These are phyloP conservation scores for Rhodinocichla rosea DNA, from an alignment of 2,113 vertebrate species.

Conservation along the genomic window DNA sequence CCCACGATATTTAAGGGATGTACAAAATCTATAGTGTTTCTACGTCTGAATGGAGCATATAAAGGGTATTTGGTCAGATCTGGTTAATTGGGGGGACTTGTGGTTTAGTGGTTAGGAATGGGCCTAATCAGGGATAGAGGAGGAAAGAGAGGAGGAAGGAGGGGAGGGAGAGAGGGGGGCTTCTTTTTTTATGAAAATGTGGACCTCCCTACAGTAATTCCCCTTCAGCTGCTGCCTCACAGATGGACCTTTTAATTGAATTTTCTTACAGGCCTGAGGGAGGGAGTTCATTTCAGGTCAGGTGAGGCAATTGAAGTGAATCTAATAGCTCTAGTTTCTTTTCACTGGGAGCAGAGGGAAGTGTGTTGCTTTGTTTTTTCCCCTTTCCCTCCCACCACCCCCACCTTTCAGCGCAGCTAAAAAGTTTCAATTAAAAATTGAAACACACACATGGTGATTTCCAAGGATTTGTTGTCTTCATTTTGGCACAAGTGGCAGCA, in stretches of 20 bases:
- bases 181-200: slow-evolving; percentile 75
- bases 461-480: slow-evolving; percentile 63
- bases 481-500: slow-evolving; percentile 24
- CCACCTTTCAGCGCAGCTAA: slow-evolving; percentile 28
- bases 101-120: slow-evolving; percentile 52
- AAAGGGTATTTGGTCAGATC: slow-evolving; percentile 59
- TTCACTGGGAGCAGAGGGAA: slow-evolving; percentile 52
- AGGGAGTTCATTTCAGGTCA: slow-evolving; percentile 76
- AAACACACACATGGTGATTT: slow-evolving; percentile 66
- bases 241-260: slow-evolving; percentile 83
- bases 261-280: slow-evolving; percentile 77
- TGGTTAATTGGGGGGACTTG: slow-evolving; percentile 69
- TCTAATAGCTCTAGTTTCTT: slow-evolving; percentile 68
- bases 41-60: slow-evolving; percentile 62
- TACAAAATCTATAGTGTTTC: slow-evolving; percentile 25
- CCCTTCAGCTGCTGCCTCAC: slow-evolving; percentile 77
- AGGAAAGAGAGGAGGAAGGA: not conserved
- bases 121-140: slow-evolving; percentile 30
- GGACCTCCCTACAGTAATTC: slow-evolving; percentile 70
- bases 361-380: slow-evolving; percentile 62
- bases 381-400: not conserved
- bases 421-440: slow-evolving; percentile 70
- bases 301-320: slow-evolving; percentile 78
- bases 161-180: not conserved
- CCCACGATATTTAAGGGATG: not conserved